Percentiles rank a stretch among this genome's conserved stretches.
phyloP scores from a whole-genome alignment of 2,888 invertebrate genomes.

The Corbicula japonica region DNA sequence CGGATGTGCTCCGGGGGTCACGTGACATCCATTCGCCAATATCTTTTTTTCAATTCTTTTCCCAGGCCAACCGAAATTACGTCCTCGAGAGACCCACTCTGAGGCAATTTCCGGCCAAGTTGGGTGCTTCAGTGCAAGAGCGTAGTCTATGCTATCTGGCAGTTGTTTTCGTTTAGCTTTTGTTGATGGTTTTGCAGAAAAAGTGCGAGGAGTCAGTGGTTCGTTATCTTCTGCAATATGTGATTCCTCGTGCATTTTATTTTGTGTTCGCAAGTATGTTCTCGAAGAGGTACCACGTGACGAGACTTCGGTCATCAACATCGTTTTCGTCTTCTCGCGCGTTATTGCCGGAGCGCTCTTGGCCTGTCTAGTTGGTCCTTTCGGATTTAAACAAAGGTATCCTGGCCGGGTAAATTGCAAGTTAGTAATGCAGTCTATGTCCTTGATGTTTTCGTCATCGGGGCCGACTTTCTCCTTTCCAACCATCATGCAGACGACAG shows the following conservation, averaged over 20 bases:
- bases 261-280: conserved; percentile 55
- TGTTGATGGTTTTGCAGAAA: conserved; percentile 45
- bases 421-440: conserved; percentile 51
- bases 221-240: conserved; percentile 60
- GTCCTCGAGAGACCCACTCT: conserved; percentile 67
- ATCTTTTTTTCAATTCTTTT: conserved; percentile 68
- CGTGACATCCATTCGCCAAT: conserved; percentile 64
- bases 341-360: conserved; percentile 61
- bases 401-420: conserved; percentile 49
- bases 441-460: conserved; percentile 34
- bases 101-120: conserved; percentile 70
- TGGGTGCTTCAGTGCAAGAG: conserved; percentile 65
- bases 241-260: conserved; percentile 44
- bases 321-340: conserved; percentile 55
- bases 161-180: conserved; percentile 48
- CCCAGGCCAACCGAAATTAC: conserved; percentile 70
- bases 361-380: conserved; percentile 33
- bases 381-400: conserved; percentile 49
- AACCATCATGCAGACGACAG: conserved; percentile 63
- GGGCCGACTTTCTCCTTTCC: conserved; percentile 60
- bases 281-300: conserved; percentile 59
- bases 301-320: conserved; percentile 56
- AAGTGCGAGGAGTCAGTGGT: conserved; percentile 49
- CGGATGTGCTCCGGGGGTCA: conserved; percentile 67
- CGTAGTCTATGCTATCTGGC: conserved; percentile 66